Evolutionary conservation across 2,888 invertebrate genomes (phyloP), one percentile per base, ranked within the genome.

Genomic region (Philaethria dido): DNA sequence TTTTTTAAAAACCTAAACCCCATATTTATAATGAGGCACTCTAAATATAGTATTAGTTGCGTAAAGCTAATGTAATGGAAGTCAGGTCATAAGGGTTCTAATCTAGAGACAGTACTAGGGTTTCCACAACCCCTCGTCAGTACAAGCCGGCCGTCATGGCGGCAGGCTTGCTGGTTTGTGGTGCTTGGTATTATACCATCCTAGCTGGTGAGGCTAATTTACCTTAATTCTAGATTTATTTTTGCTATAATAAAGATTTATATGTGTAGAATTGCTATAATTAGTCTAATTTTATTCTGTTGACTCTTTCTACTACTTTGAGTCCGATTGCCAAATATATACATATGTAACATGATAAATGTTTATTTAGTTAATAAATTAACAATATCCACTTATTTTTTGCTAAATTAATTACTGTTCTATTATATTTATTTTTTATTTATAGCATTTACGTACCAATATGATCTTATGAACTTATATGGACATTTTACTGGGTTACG

Each of bases 131-230:
- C 69, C 72, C 68, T 69, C 70, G 78, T 74, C 81, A 83, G 84
- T 81, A 74, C 66, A 69, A 70, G 77, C 70, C 73, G 71, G 78
- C 75, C 81, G 81, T 79, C 82, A 90, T 91, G 90, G 85, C 83
- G 79, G 79, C 80, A 72, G 92, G 92, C 62, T 75, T 84, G 62
- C 75, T 90, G 69, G 82, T 92, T 74, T 89, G 89, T 76, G 75
- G 74, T 29, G 88, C 89, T 66, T 92, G 92, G 92, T 91, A 87
- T 75, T 91, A 83, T 73, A 92, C 92, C 62, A 92, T 92, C 72
- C 74, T 92, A 52, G 80, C 88, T 73, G 92, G 92, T 92, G 81
- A 76, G 86, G 74, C 6, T 18, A 45, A 66, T 48, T 60, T 39
- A 16, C n/a, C 0, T n/a, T 20, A 25, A 42, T 20, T 42, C 42